These are phyloP conservation scores for Callipepla californica DNA, from an alignment of 2,113 vertebrate species.

Conservation along the genomic window DNA sequence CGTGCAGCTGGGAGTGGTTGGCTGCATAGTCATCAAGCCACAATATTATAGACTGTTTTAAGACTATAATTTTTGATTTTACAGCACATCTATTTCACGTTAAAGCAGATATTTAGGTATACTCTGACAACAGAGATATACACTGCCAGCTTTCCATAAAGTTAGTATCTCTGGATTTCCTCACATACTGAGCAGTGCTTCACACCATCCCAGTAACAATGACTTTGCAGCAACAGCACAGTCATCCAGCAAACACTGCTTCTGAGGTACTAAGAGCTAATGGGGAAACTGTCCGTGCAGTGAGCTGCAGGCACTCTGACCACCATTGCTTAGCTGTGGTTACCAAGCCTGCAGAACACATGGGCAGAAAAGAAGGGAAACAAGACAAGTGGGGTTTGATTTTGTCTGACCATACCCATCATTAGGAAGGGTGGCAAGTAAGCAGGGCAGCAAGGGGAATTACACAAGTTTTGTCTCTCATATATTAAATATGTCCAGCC, in stretches of 20 bases:
- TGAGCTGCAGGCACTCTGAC: rapidly evolving
- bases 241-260: not conserved
- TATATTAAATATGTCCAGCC: not conserved
- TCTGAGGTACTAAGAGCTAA: not conserved
- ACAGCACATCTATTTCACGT: not conserved
- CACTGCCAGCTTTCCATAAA: not conserved
- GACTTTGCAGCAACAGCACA: not conserved
- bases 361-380: not conserved
- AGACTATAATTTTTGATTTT: not conserved
- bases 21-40: not conserved
- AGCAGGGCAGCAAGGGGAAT: not conserved
- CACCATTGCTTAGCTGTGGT: rapidly evolving
- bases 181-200: not conserved
- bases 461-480: not conserved
- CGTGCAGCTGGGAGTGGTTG: not conserved
- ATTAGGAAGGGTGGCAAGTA: not conserved
- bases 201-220: not conserved
- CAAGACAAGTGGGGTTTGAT: not conserved
- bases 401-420: not conserved
- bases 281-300: rapidly evolving
- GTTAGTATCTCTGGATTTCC: not conserved
- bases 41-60: not conserved
- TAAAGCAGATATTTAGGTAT: not conserved
- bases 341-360: not conserved
- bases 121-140: not conserved